Evolutionary conservation across 2,113 vertebrate genomes (phyloP), one percentile per base, ranked within the genome.

Genomic region (Axis porcinus): DNA sequence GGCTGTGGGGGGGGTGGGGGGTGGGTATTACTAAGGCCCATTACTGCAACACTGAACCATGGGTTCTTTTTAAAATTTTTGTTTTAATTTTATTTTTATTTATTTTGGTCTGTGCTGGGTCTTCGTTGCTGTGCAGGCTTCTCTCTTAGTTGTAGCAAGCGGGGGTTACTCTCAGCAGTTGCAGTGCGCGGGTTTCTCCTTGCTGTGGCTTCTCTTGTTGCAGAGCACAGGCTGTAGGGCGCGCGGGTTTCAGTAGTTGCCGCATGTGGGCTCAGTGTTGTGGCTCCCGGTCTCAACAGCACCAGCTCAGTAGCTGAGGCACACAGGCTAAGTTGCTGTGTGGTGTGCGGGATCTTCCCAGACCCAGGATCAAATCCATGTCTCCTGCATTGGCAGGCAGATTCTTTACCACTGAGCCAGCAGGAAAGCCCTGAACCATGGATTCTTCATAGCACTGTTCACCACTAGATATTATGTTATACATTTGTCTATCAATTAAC

Each of bases 1-100:
- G 4, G 45, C 19, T 0, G 19, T 40, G 4, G 40, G 4, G 40
- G n/a, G 36, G 67, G n/a, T 0, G 9, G 9, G n/a, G 1, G n/a
- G n/a, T n/a, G 10, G 23, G 12, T 30, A 40, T 33, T 43, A 8
- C 0, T 57, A 40, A 62, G 54, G 40, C 23, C 30, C 14, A 4
- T 55, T n/a, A 43, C 57, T 33, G 52, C 28, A 10, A 60, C 19
- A 16, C n/a, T 21, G 33, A 21, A 43, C 74, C 25, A 17, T 33
- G 16, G 74, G 40, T 28, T 64, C 14, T 67, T 54, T 40, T 25
- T 43, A 1, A 1, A 23, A 40, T 14, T 76, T 76, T 58, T 57
- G 47, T 57, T 25, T 57, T 25, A 57, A 57, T 43, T 74, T 1
- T 1, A 40, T 36, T 62, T 62, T 30, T 62, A 13, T 43, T 27